These are phyloP conservation scores for Melieria omissa DNA, from an alignment of 2,888 invertebrate species.

Conservation along the genomic window DNA sequence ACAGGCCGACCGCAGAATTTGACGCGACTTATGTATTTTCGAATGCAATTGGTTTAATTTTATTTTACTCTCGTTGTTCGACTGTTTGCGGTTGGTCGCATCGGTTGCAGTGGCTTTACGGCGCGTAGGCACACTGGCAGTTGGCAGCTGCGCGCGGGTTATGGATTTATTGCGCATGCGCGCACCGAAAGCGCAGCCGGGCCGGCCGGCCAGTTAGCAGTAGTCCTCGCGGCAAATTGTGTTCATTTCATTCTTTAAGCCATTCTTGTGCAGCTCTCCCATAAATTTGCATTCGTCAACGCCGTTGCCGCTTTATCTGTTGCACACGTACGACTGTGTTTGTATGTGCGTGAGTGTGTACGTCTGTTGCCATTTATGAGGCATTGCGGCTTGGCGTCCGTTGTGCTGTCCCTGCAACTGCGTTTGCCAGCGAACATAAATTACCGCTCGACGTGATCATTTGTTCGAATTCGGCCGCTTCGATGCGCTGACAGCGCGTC, in stretches of 20 bases:
- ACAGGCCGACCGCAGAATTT: too few relatives aligned
- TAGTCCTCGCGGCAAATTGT: constrained; percentile 29
- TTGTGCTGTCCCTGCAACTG: background rate
- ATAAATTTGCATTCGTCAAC: constrained; percentile 37
- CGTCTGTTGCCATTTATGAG: background rate
- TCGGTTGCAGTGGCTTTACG: too few relatives aligned
- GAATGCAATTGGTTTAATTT: too few relatives aligned
- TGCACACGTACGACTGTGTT: background rate
- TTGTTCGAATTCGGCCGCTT: constrained; percentile 24
- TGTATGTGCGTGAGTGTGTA: background rate
- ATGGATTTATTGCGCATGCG: constrained; percentile 32
- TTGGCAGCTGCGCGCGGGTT: constrained; percentile 15
- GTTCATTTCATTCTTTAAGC: constrained; percentile 30
- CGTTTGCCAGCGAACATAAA: constrained; percentile 20
- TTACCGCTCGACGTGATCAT: constrained; percentile 30
- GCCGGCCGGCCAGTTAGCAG: background rate
- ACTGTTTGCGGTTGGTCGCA: too few relatives aligned
- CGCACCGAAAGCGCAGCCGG: constrained; percentile 5
- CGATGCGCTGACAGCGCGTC: background rate
- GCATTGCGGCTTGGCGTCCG: background rate
- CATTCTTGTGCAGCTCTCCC: constrained; percentile 28
- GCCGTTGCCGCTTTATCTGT: background rate
- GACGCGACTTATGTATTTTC: too few relatives aligned
- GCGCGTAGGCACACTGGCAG: too few relatives aligned
- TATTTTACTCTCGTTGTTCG: too few relatives aligned